Evolutionary conservation across 1,140 invertebrate species (phyloP).

Genomic region (Orussus abietinus): DNA sequence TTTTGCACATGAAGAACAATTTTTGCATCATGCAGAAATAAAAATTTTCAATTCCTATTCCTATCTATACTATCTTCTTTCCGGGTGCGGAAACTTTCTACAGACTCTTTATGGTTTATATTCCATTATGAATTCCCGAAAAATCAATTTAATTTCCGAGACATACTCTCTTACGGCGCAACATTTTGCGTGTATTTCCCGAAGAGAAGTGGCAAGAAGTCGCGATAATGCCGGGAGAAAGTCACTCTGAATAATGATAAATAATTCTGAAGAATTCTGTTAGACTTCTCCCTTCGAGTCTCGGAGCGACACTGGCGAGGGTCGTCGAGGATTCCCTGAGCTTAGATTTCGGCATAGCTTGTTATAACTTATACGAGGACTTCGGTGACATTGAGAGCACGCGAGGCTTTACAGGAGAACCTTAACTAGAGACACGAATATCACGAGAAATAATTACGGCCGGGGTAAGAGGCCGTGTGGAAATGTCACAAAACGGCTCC

Average conservation of each 20-base stretch:
- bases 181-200: conserved; percentile 29
- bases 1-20: conserved; percentile 8
- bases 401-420: neutral
- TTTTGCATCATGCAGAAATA: neutral
- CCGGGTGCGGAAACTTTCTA: neutral
- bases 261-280: neutral
- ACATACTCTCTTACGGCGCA: conserved; percentile 36
- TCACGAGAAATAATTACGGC: neutral
- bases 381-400: neutral
- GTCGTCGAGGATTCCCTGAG: no score
- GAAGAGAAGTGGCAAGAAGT: no score
- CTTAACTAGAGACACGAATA: neutral
- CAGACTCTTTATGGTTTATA: neutral
- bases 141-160: neutral
- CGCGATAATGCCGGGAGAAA: no score
- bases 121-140: neutral
- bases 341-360: no score
- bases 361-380: neutral
- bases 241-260: no score
- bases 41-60: neutral
- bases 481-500: no score
- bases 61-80: conserved; percentile 4
- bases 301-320: neutral
- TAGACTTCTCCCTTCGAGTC: neutral
- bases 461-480: no score